Conservation (phyloP, 2,797 vertebrate species). For the Enteromius mattozi region DNA sequence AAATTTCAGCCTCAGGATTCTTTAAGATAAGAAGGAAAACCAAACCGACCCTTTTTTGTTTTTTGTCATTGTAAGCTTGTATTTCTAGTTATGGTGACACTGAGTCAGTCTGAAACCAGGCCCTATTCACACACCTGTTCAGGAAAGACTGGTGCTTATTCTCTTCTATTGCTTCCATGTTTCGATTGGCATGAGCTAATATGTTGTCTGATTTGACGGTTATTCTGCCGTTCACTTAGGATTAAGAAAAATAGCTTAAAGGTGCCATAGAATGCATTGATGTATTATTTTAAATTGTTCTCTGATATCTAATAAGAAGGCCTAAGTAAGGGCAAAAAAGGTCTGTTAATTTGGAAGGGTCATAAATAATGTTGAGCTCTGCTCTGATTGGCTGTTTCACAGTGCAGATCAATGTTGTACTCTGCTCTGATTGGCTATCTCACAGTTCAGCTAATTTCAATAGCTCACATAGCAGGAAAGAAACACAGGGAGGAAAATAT, state of each 20-base stretch:
- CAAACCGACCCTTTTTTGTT: background rate
- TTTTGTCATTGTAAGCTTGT: conserved; percentile 7
- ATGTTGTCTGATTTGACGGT: background rate
- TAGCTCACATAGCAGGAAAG: too few relatives aligned
- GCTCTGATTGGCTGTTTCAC: too few relatives aligned
- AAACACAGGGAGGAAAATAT: too few relatives aligned
- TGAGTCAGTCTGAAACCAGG: background rate
- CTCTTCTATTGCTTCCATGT: background rate
- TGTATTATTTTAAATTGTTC: too few relatives aligned
- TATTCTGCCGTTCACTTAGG: background rate
- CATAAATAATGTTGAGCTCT: too few relatives aligned
- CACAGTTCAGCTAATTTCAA: too few relatives aligned
- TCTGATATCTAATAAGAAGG: too few relatives aligned
- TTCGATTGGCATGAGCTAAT: background rate
- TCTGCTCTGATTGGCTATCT: too few relatives aligned
- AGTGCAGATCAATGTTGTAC: too few relatives aligned
- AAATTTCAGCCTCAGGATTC: background rate
- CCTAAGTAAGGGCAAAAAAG: too few relatives aligned
- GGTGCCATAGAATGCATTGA: too few relatives aligned
- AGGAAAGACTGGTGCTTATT: conserved; percentile 32
- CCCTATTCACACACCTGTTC: conserved; percentile 27
- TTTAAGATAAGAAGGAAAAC: background rate
- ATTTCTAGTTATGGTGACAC: conserved; percentile 9
- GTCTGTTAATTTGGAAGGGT: too few relatives aligned
- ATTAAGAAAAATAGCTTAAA: background rate